phyloP scores from a whole-genome alignment of 2,797 vertebrate species.

The Amniataba percoides region DNA sequence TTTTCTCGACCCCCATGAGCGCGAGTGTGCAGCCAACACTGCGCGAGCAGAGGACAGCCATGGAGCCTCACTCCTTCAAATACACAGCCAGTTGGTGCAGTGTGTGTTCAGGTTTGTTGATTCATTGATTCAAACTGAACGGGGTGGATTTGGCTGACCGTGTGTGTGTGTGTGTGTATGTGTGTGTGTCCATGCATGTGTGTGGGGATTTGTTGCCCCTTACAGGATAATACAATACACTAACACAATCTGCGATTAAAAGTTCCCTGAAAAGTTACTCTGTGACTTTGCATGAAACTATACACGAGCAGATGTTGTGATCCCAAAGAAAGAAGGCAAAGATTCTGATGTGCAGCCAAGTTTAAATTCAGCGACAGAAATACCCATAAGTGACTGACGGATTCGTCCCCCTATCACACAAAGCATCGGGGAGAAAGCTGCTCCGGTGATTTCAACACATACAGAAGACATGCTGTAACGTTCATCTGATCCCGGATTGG shows the following conservation, averaged over 20 bases:
- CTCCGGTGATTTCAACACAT: not conserved
- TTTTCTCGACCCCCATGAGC: conserved; percentile 9
- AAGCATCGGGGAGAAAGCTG: not conserved
- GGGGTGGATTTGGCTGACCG: not conserved
- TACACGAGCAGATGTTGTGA: conserved; percentile 1
- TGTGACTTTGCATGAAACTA: conserved; percentile 12
- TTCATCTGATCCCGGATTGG: not conserved
- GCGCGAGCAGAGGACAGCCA: conserved; percentile 24
- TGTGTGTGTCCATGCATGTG: not conserved
- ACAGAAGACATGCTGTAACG: not conserved
- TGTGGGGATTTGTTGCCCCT: not conserved
- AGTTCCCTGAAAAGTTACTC: conserved; percentile 22
- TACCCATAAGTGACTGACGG: too few species aligned
- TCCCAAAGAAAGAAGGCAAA: not conserved
- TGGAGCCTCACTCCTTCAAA: conserved; percentile 35
- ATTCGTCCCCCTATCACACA: not conserved
- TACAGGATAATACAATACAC: conserved; percentile 23
- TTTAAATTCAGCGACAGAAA: conserved; percentile 2
- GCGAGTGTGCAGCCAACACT: conserved; percentile 18
- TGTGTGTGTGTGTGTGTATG: not conserved
- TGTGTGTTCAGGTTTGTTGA: conserved; percentile 33
- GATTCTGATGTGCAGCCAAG: conserved; percentile 4
- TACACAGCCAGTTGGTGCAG: conserved; percentile 17
- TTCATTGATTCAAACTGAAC: conserved; percentile 21
- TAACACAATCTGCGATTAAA: conserved; percentile 40